Conservation (phyloP, 2,797 vertebrate species). For the Oreonectes daqikongensis region DNA sequence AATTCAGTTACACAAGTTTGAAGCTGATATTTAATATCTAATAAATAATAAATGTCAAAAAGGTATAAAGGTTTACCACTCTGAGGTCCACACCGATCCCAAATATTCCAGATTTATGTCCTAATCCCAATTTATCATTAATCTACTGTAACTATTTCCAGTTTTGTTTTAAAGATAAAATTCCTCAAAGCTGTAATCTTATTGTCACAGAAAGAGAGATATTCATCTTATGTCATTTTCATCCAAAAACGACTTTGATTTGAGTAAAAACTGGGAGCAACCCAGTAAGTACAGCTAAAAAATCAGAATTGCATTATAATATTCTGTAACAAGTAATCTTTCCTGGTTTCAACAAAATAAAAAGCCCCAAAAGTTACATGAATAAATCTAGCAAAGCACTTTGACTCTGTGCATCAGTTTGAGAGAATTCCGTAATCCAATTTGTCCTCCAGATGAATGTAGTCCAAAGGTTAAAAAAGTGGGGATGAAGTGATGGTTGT, state of each 20-base stretch:
- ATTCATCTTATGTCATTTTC: conserved; percentile 38
- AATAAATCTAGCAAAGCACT: conserved; percentile 2
- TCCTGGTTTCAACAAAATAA: too few species aligned
- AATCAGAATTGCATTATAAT: not conserved
- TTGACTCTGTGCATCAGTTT: not conserved
- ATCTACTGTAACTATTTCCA: conserved; percentile 57
- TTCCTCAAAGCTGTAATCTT: conserved; percentile 30
- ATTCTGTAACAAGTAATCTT: too few species aligned
- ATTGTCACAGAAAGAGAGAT: conserved; percentile 25
- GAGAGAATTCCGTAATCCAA: conserved; percentile 30
- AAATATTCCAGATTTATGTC: conserved; percentile 20
- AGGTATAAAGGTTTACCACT: conserved; percentile 66
- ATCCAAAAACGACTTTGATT: conserved; percentile 2
- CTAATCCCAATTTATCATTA: conserved; percentile 46
- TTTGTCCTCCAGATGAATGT: conserved; percentile 54
- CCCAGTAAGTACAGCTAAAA: not conserved
- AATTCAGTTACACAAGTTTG: too few species aligned
- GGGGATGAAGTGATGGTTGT: conserved; percentile 69
- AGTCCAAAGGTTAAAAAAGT: conserved; percentile 67
- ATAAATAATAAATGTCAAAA: not conserved
- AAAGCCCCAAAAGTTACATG: too few species aligned
- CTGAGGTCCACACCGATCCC: conserved; percentile 49
- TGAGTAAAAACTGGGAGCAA: conserved; percentile 6
- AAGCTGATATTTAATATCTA: not conserved
- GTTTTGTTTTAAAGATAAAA: conserved; percentile 36